Conservation (phyloP, 1,140 invertebrate species). For the Scaptomyza pallida region DNA sequence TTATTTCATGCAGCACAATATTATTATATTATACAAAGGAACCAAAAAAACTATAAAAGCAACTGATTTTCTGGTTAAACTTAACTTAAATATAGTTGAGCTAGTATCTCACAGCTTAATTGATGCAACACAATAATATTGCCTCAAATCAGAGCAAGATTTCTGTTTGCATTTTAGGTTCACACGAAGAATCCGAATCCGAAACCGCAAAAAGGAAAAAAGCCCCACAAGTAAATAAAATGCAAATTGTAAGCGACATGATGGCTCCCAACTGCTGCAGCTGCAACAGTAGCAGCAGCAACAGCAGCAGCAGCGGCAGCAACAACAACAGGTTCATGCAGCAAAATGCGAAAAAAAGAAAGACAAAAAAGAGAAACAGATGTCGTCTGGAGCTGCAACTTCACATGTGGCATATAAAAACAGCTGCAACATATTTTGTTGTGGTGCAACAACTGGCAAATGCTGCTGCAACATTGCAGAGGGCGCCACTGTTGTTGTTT, state of each 20-base stretch:
- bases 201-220: slow-evolving; percentile 72
- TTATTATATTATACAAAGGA: too few species aligned
- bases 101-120: too few species aligned
- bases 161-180: slow-evolving; percentile 51
- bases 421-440: slow-evolving; percentile 74
- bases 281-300: slow-evolving; percentile 68
- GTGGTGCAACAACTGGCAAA: slow-evolving; percentile 50
- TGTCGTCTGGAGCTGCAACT: slow-evolving; percentile 52
- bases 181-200: slow-evolving; percentile 39
- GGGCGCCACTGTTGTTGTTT: slow-evolving; percentile 83
- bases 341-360: slow-evolving; percentile 20
- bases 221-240: slow-evolving; percentile 67
- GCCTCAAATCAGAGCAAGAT: background rate
- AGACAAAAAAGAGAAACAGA: slow-evolving; percentile 55
- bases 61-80: too few species aligned
- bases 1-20: too few species aligned
- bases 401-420: slow-evolving; percentile 53
- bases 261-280: slow-evolving; percentile 54
- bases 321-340: slow-evolving; percentile 56
- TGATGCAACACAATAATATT: too few species aligned
- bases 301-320: slow-evolving; percentile 30
- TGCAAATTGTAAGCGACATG: slow-evolving; percentile 58
- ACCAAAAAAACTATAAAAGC: too few species aligned
- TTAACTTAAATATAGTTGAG: too few species aligned
- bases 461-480: slow-evolving; percentile 82